A percentile compares a stretch with the other conserved stretches of the same genome.
phyloP scores from a whole-genome alignment of 1,140 invertebrate species.

The Batillaria attramentaria region DNA sequence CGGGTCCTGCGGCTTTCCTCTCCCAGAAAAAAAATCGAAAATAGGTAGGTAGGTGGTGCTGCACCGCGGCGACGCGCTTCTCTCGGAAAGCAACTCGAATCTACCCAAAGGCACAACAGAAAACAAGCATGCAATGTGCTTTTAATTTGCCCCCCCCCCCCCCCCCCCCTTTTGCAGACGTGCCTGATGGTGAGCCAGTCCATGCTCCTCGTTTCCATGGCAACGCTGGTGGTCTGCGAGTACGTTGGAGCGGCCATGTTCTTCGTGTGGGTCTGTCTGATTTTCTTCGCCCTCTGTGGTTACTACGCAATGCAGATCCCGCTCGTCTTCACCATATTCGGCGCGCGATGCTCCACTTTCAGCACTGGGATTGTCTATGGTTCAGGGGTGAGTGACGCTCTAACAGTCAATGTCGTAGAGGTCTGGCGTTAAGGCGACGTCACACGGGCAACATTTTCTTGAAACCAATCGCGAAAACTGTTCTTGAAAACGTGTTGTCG shows the following conservation, averaged over 20 bases:
- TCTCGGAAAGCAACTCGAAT: too few relatives aligned
- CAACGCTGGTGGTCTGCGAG: background rate
- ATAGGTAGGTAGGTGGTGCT: too few relatives aligned
- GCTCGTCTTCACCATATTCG: background rate
- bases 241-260: constrained; percentile 10
- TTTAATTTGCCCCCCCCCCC: too few relatives aligned
- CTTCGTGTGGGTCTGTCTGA: constrained; percentile 20
- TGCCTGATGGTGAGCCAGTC: background rate
- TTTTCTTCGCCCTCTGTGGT: background rate
- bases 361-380: background rate
- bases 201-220: background rate
- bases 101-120: too few relatives aligned
- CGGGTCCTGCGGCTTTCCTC: too few relatives aligned
- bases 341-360: constrained; percentile 5
- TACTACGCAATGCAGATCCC: background rate
- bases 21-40: too few relatives aligned
- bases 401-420: too few relatives aligned
- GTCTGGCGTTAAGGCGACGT: background rate
- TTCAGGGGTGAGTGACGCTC: constrained; percentile 6
- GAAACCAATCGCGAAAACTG: too few relatives aligned
- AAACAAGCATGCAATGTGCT: too few relatives aligned
- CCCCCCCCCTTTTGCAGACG: background rate
- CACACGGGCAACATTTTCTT: too few relatives aligned
- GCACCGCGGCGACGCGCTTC: too few relatives aligned
- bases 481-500: too few relatives aligned